Percentiles rank a stretch among this genome's conserved stretches.
Conservation (phyloP, 2,113 vertebrate genomes). For the Gopherus flavomarginatus region DNA sequence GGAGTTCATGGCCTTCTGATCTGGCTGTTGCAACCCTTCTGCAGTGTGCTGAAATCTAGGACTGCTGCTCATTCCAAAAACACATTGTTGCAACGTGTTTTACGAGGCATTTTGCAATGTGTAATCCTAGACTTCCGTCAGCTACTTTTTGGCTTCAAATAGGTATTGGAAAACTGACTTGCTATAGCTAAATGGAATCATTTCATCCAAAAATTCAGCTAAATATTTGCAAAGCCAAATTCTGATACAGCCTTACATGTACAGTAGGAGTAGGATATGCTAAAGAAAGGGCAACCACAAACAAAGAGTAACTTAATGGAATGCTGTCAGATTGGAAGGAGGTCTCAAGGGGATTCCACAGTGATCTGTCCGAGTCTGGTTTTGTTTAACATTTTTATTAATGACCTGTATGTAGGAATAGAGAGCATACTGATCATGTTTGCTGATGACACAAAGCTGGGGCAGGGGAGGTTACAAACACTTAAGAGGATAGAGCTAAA, state of each 20-base stretch:
- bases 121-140: background rate
- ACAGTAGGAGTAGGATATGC: background rate
- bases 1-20: background rate
- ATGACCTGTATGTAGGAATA: background rate
- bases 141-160: background rate
- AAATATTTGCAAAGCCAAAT: background rate
- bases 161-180: background rate
- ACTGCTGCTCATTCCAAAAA: background rate
- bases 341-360: background rate
- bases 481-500: background rate
- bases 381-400: background rate
- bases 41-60: background rate
- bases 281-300: background rate
- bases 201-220: background rate
- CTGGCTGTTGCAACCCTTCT: background rate
- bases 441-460: background rate
- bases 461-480: background rate
- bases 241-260: background rate
- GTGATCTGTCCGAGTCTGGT: background rate
- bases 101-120: background rate
- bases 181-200: background rate
- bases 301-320: background rate
- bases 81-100: background rate
- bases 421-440: background rate
- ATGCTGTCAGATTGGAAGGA: background rate